Percentiles rank a stretch among this genome's conserved stretches.
Conservation (phyloP, 1,140 invertebrate genomes). For the Drosophila hydei region DNA sequence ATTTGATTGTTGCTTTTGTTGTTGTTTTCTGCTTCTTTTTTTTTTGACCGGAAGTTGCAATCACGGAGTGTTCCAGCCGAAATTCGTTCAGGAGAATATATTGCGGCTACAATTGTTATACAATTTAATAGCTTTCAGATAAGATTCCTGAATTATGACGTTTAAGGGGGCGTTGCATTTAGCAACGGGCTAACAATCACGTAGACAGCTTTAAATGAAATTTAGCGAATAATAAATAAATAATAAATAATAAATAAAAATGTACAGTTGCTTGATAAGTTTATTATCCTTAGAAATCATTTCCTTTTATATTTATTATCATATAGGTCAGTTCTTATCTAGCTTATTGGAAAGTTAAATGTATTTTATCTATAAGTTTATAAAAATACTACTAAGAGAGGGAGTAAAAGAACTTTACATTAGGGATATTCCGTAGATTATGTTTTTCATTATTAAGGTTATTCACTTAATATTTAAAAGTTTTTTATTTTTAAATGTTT, state of each 20-base stretch:
- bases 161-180: slow-evolving; percentile 10
- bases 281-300: no score
- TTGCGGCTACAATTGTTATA: slow-evolving; percentile 23
- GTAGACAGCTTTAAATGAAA: slow-evolving; percentile 35
- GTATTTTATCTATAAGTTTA: slow-evolving; percentile 22
- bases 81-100: slow-evolving; percentile 1
- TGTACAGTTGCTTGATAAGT: background rate
- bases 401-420: background rate
- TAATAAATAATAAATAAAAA: background rate
- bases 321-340: slow-evolving; percentile 59
- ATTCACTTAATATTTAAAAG: no score
- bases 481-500: no score
- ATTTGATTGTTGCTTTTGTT: background rate
- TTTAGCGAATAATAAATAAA: background rate
- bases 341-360: background rate
- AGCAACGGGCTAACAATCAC: slow-evolving; percentile 49
- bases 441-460: no score
- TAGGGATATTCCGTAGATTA: slow-evolving; percentile 4
- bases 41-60: background rate
- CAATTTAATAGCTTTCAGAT: slow-evolving; percentile 20
- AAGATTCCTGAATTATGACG: slow-evolving; percentile 29
- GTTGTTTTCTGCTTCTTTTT: background rate
- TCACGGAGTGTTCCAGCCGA: background rate
- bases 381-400: background rate
- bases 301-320: background rate